phyloP scores from a whole-genome alignment of 1,140 invertebrate species.

The Whitmania pigra region DNA sequence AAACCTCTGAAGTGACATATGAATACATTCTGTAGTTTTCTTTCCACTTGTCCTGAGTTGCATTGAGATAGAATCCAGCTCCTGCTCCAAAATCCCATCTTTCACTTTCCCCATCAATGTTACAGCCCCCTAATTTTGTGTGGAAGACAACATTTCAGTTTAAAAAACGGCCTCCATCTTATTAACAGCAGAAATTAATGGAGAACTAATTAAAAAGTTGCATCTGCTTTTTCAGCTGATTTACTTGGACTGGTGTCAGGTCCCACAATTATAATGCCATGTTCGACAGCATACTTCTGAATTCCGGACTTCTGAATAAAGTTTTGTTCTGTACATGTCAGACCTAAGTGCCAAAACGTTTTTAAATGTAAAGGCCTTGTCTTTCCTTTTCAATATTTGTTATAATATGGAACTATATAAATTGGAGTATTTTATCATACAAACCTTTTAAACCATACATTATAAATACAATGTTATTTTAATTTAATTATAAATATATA shows the following conservation, averaged over 20 bases:
- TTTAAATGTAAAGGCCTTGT: slow-evolving; percentile 11
- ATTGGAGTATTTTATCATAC: too few relatives aligned
- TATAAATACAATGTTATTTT: too few relatives aligned
- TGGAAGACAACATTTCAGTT: background rate
- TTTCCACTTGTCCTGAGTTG: slow-evolving; percentile 76
- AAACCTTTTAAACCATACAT: too few relatives aligned
- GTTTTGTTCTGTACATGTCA: slow-evolving; percentile 90
- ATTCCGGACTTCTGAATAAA: slow-evolving; percentile 88
- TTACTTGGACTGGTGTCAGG: slow-evolving; percentile 87
- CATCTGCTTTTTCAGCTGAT: slow-evolving; percentile 27
- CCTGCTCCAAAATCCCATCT: slow-evolving; percentile 84
- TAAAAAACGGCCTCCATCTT: background rate
- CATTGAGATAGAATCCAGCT: slow-evolving; percentile 92
- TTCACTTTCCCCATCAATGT: slow-evolving; percentile 73
- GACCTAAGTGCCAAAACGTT: slow-evolving; percentile 42
- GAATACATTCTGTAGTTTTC: slow-evolving; percentile 90
- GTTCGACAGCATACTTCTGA: slow-evolving; percentile 59
- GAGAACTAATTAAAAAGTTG: background rate
- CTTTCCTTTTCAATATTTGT: background rate
- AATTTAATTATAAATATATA: background rate
- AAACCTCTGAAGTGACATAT: slow-evolving; percentile 74
- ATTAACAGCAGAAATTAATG: background rate
- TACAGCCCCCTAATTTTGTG: slow-evolving; percentile 53
- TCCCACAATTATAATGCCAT: slow-evolving; percentile 37
- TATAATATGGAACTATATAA: background rate